Evolutionary conservation across 2,797 vertebrate species (phyloP).

Genomic region (Alca torda): DNA sequence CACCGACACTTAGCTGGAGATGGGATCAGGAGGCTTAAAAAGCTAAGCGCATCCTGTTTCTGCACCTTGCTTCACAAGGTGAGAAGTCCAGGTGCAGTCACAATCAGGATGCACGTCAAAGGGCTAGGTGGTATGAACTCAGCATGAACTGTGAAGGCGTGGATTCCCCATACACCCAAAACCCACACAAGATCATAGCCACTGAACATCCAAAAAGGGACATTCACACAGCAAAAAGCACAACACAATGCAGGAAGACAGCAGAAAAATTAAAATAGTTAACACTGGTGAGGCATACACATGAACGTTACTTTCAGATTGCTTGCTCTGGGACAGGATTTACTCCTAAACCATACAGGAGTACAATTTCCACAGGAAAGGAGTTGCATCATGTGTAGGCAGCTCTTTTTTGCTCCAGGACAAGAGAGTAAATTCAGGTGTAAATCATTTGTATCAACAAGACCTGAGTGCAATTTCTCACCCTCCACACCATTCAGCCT

Average conservation of each 20-base stretch:
- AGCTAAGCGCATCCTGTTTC: neutral
- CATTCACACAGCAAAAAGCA: neutral
- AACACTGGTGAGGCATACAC: neutral
- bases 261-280: neutral
- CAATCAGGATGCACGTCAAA: neutral
- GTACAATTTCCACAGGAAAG: neutral
- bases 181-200: neutral
- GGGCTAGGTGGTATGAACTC: neutral
- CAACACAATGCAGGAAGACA: neutral
- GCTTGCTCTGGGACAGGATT: neutral
- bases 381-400: neutral
- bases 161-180: neutral
- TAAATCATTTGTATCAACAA: conserved; percentile 47
- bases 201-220: neutral
- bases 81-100: neutral
- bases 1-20: accelerated
- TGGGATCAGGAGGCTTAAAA: neutral
- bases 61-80: neutral
- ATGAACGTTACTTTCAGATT: neutral
- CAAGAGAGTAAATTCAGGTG: conserved; percentile 27
- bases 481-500: neutral
- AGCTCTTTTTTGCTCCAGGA: conserved; percentile 1
- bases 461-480: neutral
- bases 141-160: accelerated
- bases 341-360: neutral